phyloP scores from a whole-genome alignment of 53 echinoderm and acorn worm species.

The Holothuria leucospilota region DNA sequence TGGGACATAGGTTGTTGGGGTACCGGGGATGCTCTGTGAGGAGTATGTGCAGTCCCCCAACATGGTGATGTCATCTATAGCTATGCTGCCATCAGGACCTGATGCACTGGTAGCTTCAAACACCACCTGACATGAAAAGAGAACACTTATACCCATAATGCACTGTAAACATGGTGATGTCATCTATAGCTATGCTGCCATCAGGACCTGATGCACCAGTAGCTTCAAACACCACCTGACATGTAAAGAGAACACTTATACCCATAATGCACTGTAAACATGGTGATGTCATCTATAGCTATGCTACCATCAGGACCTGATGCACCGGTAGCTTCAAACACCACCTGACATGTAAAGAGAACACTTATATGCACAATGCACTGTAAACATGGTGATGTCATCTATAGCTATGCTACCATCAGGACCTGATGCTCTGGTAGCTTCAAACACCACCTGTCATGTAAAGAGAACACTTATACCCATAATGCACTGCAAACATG shows the following conservation, averaged over 20 bases:
- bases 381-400: constrained; percentile 54
- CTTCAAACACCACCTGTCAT: constrained; percentile 75
- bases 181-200: constrained; percentile 82
- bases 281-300: constrained; percentile 77
- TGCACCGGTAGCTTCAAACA: constrained; percentile 72
- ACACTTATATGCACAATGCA: neutral
- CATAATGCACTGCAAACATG: too few species aligned
- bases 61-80: constrained; percentile 79
- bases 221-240: constrained; percentile 72
- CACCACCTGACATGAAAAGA: constrained; percentile 52
- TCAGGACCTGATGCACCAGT: constrained; percentile 52
- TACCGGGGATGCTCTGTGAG: constrained; percentile 17
- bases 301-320: constrained; percentile 78
- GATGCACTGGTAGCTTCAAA: constrained; percentile 67
- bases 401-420: constrained; percentile 87
- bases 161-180: constrained; percentile 63
- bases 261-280: too few species aligned
- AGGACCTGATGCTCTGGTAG: constrained; percentile 59
- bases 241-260: too few species aligned
- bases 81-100: constrained; percentile 77
- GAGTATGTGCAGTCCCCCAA: constrained; percentile 27
- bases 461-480: neutral
- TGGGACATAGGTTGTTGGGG: constrained; percentile 21
- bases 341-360: constrained; percentile 49
- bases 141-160: neutral